Base-by-base conservation (phyloP, 2,113 vertebrate species). In the Lophius piscatorius region DNA sequence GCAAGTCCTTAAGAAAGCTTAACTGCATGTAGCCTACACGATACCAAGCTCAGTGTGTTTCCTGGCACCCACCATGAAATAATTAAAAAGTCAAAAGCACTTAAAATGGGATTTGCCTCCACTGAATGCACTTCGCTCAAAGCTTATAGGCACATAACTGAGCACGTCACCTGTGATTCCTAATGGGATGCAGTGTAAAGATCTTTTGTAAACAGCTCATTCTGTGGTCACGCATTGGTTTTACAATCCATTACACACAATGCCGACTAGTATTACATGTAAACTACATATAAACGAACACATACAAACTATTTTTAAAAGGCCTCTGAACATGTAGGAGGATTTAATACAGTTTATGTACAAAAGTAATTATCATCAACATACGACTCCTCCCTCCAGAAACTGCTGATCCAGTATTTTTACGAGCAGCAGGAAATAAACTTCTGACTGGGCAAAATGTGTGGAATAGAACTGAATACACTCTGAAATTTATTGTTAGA, bases 121-220 rank as follows among this genome's bases (percentile, higher is more conserved):
- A 26, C 69, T 18, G 70, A 87, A 89, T 86, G 87, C 87, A 87
- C 87, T 87, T 87, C 57, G 76, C 70, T 82, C 72, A 67, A 82
- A 71, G 72, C 78, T 66, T 79, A 70, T 75, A 88, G 88, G 88
- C 86, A 88, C 86, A 75, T 69, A 40, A 63, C 44, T 68, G 64
- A 82, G 50, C 78, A 74, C 6, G 51, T 84, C 73, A 75, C 61
- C 54, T 41, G 29, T 23, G 59, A 61, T 62, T 79, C 75, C 58
- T 22, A 41, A 24, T 6, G 51, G 49, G 55, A 74, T 49, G 48
- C 42, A 59, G 45, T 52, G 44, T 47, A 72, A 59, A 66, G 62
- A 69, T 79, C 51, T 34, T 62, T 51, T 74, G 79, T 80, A 83
- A 87, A 89, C 81, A 68, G 51, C 58, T 81, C 70, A 42, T 63